A percentile compares a stretch with the other conserved stretches of the same genome.
These are phyloP conservation scores for Cheilosia variabilis DNA, from an alignment of 2,888 invertebrate species.

Conservation along the genomic window DNA sequence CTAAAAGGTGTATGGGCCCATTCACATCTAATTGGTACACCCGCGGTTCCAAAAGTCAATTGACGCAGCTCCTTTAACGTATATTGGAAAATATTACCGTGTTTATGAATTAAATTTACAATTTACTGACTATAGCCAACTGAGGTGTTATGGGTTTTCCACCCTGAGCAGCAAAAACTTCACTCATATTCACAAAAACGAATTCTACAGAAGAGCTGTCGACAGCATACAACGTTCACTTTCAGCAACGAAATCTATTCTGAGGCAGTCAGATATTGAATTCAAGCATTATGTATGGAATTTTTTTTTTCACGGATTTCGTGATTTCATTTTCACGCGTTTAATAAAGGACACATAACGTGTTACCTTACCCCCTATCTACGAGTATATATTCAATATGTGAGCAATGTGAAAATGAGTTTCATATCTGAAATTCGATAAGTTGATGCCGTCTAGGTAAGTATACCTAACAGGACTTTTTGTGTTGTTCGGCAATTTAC, in stretches of 20 bases:
- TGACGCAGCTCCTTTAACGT: conserved; percentile 86
- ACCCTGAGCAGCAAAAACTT: conserved; percentile 83
- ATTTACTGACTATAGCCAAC: conserved; percentile 86
- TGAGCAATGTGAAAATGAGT: conserved; percentile 17
- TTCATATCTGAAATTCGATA: conserved; percentile 54
- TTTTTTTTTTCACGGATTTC: conserved; percentile 42
- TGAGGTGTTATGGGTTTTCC: conserved; percentile 88
- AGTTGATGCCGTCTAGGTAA: conserved; percentile 28
- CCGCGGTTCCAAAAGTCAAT: conserved; percentile 87
- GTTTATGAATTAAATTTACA: not conserved
- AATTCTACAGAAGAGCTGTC: conserved; percentile 55
- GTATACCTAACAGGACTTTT: conserved; percentile 2
- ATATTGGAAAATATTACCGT: not conserved
- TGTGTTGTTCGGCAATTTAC: conserved; percentile 47
- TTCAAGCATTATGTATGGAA: conserved; percentile 4
- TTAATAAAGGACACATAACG: conserved; percentile 47
- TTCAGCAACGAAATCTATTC: conserved; percentile 27
- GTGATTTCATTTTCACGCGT: conserved; percentile 65
- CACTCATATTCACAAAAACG: conserved; percentile 77
- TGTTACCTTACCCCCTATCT: conserved; percentile 22
- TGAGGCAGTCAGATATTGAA: conserved; percentile 26
- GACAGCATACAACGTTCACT: conserved; percentile 29
- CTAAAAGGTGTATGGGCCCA: conserved; percentile 89
- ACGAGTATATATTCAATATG: not conserved
- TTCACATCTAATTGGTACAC: conserved; percentile 89